A percentile compares a stretch with the other conserved stretches of the same genome.
Conservation (phyloP, 2,113 vertebrate genomes). For the Myanophis thanlyinensis region DNA sequence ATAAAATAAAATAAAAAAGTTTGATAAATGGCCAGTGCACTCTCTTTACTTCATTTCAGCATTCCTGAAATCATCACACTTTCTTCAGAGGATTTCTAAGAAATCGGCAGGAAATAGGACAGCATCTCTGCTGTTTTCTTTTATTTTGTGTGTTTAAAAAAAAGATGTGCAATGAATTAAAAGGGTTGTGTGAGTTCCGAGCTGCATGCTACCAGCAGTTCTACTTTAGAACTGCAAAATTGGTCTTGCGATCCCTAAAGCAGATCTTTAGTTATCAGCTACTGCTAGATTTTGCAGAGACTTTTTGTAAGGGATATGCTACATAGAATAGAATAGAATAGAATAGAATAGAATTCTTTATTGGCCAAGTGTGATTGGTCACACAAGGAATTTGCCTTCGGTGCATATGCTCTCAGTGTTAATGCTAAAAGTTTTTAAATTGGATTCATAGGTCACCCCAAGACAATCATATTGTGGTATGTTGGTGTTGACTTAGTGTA, state of each 20-base stretch:
- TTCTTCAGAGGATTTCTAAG: not conserved
- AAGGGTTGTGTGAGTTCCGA: not conserved
- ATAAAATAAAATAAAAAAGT: too few species aligned
- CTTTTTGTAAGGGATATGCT: not conserved
- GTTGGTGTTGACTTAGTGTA: not conserved
- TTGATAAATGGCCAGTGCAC: not conserved
- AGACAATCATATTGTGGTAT: not conserved
- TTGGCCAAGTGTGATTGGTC: too few species aligned
- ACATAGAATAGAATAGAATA: too few species aligned
- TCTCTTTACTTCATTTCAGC: not conserved
- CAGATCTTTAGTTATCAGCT: not conserved
- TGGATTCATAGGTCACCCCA: not conserved
- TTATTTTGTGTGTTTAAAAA: not conserved
- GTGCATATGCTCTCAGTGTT: too few species aligned
- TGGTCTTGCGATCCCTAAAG: not conserved
- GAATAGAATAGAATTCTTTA: too few species aligned
- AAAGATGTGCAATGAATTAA: not conserved
- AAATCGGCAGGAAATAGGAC: not conserved
- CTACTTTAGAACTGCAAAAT: not conserved
- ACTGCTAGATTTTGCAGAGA: not conserved
- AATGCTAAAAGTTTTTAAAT: not conserved
- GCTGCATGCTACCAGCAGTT: not conserved
- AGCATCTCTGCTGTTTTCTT: not conserved
- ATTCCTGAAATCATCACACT: not conserved
- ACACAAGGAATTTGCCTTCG: too few species aligned